Conservation (phyloP, 92 coral and sea anemone genomes). For the Bergia puertoricense region DNA sequence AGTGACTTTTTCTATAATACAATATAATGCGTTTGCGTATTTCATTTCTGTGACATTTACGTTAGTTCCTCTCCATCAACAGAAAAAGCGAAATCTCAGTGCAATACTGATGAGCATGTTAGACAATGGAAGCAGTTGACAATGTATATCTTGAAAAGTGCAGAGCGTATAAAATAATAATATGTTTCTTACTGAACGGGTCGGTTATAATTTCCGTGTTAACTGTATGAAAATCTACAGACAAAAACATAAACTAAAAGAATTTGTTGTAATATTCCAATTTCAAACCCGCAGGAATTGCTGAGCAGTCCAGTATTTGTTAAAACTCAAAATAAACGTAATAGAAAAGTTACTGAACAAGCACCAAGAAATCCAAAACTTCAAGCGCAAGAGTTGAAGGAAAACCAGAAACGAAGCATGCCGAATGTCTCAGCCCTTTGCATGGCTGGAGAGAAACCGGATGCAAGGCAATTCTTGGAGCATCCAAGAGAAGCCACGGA, state of each 20-base stretch:
- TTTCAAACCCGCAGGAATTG: constrained; percentile 10
- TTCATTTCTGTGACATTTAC: no score
- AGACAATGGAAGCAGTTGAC: no score
- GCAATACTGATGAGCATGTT: no score
- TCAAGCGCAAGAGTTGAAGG: neutral
- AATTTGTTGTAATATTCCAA: neutral
- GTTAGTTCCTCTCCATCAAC: no score
- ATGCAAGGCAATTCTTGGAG: neutral
- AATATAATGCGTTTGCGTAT: no score
- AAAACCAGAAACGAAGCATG: neutral
- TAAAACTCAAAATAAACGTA: neutral
- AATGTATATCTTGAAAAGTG: no score
- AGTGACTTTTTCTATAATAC: no score
- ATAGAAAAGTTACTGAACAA: neutral
- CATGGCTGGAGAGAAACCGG: neutral
- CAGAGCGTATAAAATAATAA: no score
- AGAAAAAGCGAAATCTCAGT: no score
- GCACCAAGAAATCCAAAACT: neutral
- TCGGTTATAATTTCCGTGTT: neutral
- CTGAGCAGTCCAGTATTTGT: neutral
- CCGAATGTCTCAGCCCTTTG: neutral
- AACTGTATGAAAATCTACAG: neutral
- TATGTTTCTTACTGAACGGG: no score
- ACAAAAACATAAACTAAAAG: neutral
- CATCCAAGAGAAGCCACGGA: neutral